Evolutionary conservation across 2,113 vertebrate species (phyloP).

Genomic region (Phaethon lepturus): DNA sequence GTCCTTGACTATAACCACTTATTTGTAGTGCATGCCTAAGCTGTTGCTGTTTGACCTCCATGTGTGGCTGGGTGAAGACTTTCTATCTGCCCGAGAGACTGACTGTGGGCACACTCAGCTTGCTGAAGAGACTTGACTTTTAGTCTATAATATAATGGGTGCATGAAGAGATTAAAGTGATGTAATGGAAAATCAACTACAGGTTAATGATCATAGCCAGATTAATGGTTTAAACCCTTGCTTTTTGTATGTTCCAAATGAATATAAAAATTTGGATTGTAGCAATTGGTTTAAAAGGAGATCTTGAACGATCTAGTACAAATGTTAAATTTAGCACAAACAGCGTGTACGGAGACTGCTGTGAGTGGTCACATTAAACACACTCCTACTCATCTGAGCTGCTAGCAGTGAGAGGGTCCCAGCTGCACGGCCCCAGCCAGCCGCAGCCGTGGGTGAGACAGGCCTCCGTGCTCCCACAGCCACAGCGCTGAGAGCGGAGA

Average conservation of each 20-base stretch:
- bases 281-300: neutral
- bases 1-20: neutral
- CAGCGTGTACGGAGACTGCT: neutral
- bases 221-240: neutral
- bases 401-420: neutral
- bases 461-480: neutral
- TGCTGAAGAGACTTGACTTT: neutral
- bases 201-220: neutral
- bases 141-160: neutral
- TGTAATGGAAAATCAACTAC: neutral
- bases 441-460: neutral
- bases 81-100: accelerated
- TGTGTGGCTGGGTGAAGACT: neutral
- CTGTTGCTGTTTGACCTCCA: neutral
- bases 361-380: neutral
- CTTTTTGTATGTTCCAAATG: neutral
- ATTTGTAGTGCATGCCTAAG: neutral
- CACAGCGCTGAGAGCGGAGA: accelerated
- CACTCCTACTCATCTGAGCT: neutral
- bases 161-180: neutral
- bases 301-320: neutral
- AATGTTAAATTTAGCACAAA: neutral
- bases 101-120: accelerated
- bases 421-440: neutral
- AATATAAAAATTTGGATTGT: neutral